These are phyloP conservation scores for Aspidiotus destructor DNA, from an alignment of 2,888 invertebrate species.

Conservation along the genomic window DNA sequence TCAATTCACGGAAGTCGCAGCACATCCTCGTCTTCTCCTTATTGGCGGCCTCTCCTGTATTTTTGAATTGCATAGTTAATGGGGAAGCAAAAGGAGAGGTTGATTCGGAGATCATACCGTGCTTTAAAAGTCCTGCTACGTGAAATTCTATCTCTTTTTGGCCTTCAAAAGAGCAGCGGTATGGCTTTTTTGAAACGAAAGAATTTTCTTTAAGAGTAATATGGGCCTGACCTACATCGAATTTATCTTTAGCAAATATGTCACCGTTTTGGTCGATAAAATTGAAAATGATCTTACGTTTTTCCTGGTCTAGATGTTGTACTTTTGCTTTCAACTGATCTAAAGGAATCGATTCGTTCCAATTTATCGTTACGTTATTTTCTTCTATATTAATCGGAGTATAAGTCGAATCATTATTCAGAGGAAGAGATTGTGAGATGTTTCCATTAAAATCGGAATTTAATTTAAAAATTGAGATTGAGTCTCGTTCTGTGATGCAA, in stretches of 20 bases:
- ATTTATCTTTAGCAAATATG: slow-evolving; percentile 18
- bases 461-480: not conserved
- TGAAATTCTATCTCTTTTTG: slow-evolving; percentile 22
- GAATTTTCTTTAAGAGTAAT: not conserved
- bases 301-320: not conserved
- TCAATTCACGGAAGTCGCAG: slow-evolving; percentile 26
- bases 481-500: too few species aligned
- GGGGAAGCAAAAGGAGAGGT: slow-evolving; percentile 24
- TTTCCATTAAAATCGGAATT: not conserved
- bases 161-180: slow-evolving; percentile 20
- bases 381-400: too few species aligned
- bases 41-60: slow-evolving; percentile 2
- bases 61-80: slow-evolving; percentile 13
- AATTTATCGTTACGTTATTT: not conserved
- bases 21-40: slow-evolving; percentile 16
- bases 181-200: slow-evolving; percentile 22
- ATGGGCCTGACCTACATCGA: slow-evolving; percentile 18
- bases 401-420: not conserved
- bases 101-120: slow-evolving; percentile 20
- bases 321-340: not conserved
- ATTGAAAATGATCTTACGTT: not conserved
- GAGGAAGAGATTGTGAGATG: not conserved
- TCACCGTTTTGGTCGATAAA: slow-evolving; percentile 1
- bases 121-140: slow-evolving; percentile 12
- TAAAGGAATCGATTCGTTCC: not conserved